Evolutionary conservation across 2,888 invertebrate species (phyloP).

Genomic region (Dugesia japonica): DNA sequence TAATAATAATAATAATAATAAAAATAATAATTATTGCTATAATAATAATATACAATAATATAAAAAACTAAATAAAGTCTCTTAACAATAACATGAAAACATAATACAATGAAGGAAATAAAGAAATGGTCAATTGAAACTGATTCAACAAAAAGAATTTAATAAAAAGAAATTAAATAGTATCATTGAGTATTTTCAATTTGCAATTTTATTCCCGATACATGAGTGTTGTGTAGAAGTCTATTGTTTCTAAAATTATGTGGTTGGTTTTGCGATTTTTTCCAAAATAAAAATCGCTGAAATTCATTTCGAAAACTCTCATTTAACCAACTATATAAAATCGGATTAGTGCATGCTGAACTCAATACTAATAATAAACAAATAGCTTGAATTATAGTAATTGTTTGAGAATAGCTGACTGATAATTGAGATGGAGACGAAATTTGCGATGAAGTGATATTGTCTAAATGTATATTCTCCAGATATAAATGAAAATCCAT

Average conservation of each 20-base stretch:
- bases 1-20: too few relatives aligned
- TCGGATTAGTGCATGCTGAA: conserved; percentile 73
- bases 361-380: conserved; percentile 65
- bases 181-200: neutral
- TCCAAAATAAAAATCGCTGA: neutral
- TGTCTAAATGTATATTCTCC: neutral
- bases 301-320: conserved; percentile 81
- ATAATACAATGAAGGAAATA: too few relatives aligned
- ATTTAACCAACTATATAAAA: conserved; percentile 78
- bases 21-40: too few relatives aligned
- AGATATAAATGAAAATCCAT: conserved; percentile 52
- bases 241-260: neutral
- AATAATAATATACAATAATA: too few relatives aligned
- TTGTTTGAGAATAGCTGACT: conserved; percentile 15
- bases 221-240: neutral
- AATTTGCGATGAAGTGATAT: neutral
- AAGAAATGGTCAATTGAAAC: too few relatives aligned
- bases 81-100: too few relatives aligned
- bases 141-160: too few relatives aligned
- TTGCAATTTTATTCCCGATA: neutral
- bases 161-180: neutral
- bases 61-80: too few relatives aligned
- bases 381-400: conserved; percentile 46
- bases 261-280: neutral
- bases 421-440: neutral